A percentile compares a stretch with the other conserved stretches of the same genome.
Evolutionary conservation across 2,797 vertebrate species (phyloP).

Genomic region (Cossypha caffra): DNA sequence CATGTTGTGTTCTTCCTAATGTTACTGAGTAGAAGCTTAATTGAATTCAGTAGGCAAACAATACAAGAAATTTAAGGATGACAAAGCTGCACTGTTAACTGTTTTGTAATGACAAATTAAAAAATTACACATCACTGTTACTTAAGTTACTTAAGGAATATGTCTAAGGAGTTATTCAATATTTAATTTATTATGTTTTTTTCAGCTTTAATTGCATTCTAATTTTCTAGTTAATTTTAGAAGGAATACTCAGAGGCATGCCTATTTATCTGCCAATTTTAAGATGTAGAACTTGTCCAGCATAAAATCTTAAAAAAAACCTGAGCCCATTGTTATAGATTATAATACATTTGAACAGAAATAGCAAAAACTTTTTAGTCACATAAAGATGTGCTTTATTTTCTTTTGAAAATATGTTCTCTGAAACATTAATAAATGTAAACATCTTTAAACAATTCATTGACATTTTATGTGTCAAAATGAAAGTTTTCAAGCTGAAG

Average conservation of each 20-base stretch:
- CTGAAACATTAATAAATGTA: neutral
- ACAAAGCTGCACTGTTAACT: neutral
- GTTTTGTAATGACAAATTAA: neutral
- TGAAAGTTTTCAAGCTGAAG: neutral
- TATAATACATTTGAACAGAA: neutral
- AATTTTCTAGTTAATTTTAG: constrained; percentile 9
- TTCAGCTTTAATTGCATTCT: neutral
- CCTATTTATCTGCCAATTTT: neutral
- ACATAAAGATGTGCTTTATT: neutral
- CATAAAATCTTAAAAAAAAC: neutral
- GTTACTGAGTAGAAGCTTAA: neutral
- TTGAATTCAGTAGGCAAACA: neutral
- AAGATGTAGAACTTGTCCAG: neutral
- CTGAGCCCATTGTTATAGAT: neutral
- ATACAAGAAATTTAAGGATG: neutral
- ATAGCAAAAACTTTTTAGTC: neutral
- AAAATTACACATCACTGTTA: neutral
- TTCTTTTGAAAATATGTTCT: neutral
- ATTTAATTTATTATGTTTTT: neutral
- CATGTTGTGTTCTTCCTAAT: neutral
- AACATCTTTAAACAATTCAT: neutral
- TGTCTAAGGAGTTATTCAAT: neutral
- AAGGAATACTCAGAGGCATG: neutral
- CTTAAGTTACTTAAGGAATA: neutral
- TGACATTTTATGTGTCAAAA: neutral